Percentiles rank a stretch among this genome's conserved stretches.
Conservation (phyloP, 2,888 invertebrate species). For the Heliconius ismenius region DNA sequence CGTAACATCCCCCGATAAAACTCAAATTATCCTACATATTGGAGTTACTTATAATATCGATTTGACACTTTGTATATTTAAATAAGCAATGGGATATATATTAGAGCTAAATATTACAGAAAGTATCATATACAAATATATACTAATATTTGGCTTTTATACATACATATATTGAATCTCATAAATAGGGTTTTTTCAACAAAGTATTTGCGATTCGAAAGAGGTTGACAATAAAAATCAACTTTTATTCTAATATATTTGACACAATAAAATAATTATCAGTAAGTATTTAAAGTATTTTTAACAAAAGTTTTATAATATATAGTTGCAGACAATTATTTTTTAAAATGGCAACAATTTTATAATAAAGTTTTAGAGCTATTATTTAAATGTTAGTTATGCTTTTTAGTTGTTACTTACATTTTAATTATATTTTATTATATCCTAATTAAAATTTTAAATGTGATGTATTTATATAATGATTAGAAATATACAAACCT, state of each 20-base stretch:
- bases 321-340: background rate
- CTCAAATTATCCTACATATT: background rate
- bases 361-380: background rate
- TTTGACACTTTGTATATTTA: background rate
- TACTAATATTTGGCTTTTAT: background rate
- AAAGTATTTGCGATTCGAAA: background rate
- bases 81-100: background rate
- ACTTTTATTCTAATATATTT: conserved; percentile 19
- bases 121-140: background rate
- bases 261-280: background rate
- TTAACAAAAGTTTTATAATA: background rate
- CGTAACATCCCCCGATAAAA: background rate
- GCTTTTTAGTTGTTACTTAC: background rate
- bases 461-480: conserved; percentile 27
- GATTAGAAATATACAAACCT: conserved; percentile 12
- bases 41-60: background rate
- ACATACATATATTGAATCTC: background rate
- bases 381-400: background rate
- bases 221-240: conserved; percentile 36
- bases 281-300: conserved; percentile 11
- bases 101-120: background rate
- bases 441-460: conserved; percentile 2
- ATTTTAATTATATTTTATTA: background rate
- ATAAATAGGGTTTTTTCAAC: background rate
- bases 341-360: conserved; percentile 7